Conservation (phyloP, 92 coral and sea anemone genomes). For the Paragorgia papillata region DNA sequence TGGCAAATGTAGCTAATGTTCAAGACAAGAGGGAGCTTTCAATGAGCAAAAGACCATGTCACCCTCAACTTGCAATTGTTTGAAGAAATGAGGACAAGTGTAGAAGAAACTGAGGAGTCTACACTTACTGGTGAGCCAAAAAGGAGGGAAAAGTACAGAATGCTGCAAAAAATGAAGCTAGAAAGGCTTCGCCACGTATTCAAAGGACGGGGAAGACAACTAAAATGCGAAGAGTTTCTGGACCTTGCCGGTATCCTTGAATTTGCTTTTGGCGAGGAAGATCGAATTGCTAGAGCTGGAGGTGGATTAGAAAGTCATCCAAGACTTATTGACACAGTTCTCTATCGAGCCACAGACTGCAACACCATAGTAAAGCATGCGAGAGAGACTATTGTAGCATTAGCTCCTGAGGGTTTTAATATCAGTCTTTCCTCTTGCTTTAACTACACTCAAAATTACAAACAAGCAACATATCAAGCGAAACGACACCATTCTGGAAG, state of each 20-base stretch:
- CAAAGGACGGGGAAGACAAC: slow-evolving; percentile 64
- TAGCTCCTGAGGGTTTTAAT: too few species aligned
- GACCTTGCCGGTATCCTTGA: slow-evolving; percentile 47
- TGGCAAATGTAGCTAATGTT: too few species aligned
- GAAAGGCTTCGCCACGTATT: slow-evolving; percentile 56
- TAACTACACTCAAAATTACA: slow-evolving; percentile 64
- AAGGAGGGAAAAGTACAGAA: slow-evolving; percentile 45
- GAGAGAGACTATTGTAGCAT: slow-evolving; percentile 53
- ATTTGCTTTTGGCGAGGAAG: slow-evolving; percentile 48
- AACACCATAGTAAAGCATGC: slow-evolving; percentile 46
- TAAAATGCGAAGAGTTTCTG: slow-evolving; percentile 54
- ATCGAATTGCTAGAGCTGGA: slow-evolving; percentile 26
- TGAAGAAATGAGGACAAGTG: slow-evolving; percentile 24
- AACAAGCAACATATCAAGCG: slow-evolving; percentile 54
- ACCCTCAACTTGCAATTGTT: slow-evolving; percentile 40
- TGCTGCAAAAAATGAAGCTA: slow-evolving; percentile 48
- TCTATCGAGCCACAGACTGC: slow-evolving; percentile 43
- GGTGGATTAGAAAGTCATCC: slow-evolving; percentile 63
- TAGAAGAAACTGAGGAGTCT: slow-evolving; percentile 3
- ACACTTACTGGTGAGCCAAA: slow-evolving; percentile 40
- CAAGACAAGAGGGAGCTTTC: too few species aligned
- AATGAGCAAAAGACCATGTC: slow-evolving; percentile 28
- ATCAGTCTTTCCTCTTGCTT: too few species aligned
- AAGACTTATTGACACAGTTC: too few species aligned
- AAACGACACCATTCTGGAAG: too few species aligned